Conservation (phyloP, 2,888 invertebrate species). For the Campopleginae sp. region DNA sequence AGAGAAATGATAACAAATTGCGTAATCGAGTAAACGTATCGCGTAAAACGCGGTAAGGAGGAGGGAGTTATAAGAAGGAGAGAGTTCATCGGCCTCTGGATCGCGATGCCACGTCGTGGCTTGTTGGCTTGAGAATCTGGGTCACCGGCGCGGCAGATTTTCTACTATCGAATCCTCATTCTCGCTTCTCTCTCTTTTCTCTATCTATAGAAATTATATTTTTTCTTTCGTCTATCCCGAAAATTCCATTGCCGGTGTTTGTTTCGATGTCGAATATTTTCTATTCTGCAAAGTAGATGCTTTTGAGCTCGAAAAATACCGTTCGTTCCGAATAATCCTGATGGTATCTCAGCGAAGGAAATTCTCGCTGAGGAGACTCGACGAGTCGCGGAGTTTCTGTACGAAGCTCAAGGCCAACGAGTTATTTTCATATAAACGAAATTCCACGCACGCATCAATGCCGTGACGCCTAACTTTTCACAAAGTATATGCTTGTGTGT, state of each 20-base stretch:
- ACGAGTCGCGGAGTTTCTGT: constrained; percentile 12
- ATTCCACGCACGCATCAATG: not conserved
- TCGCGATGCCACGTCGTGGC: constrained; percentile 56
- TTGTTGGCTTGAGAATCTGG: constrained; percentile 47
- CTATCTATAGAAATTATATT: not conserved
- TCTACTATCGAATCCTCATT: constrained; percentile 61
- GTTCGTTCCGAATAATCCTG: not conserved
- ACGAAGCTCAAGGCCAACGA: constrained; percentile 74
- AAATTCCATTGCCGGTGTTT: not conserved
- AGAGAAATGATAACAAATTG: constrained; percentile 63
- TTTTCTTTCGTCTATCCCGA: constrained; percentile 1
- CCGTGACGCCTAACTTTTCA: not conserved
- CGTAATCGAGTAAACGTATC: constrained; percentile 53
- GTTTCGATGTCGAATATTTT: not conserved
- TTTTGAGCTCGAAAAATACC: not conserved
- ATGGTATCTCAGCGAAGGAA: not conserved
- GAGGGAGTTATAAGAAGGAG: not conserved
- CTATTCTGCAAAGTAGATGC: not conserved
- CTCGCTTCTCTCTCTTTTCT: constrained; percentile 13
- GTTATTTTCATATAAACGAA: constrained; percentile 50
- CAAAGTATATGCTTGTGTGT: not conserved
- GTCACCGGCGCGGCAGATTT: constrained; percentile 63
- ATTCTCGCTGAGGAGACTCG: not conserved
- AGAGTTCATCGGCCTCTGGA: constrained; percentile 51
- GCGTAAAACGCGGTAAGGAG: constrained; percentile 2